Base-by-base conservation (phyloP, 2,113 vertebrate genomes). In the Charina bottae region DNA sequence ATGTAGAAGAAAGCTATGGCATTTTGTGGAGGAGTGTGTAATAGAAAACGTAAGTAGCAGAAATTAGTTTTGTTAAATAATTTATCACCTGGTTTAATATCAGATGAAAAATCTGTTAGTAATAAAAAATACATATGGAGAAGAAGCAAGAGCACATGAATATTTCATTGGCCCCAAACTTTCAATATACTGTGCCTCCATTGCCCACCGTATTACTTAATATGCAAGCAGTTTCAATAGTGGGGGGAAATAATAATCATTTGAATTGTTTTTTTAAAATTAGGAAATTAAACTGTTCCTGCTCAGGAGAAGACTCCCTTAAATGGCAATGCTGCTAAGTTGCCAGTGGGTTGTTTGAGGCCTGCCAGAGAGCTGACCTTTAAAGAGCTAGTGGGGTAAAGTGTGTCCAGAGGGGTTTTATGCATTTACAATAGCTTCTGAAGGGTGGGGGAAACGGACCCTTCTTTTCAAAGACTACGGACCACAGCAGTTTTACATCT, bases 91-190 rank as follows among this genome's bases (percentile, higher is more conserved):
- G 87, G 54, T 85, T 85, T 89, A 59, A 91, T 96, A 95, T 87
- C 96, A 97, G 93, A 93, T 89, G 37, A 49, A 90, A 95, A 96
- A 94, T 93, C 91, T 95, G 94, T 89, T 92, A 88, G 92, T 78
- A 90, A 96, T 94, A 94, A 95, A 95, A 95, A 95, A 90, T 89
- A 94, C 94, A 96, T 28, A 91, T 56, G 90, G 90, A 94, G 89
- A 92, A 96, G 94, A 92, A 96, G 94, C 93, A 95, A 95, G 90
- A 89, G 88, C 89, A 56, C 88, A 83, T 94, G 94, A 96, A 95
- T 94, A 94, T 96, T 96, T 96, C 90, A 96, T 59, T 37, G 92
- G 55, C 60, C 0, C 0, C 85, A 88, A 94, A 85, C 90, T 93
- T 9, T 10, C 56, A 84, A 91, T 55, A 83, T 37, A n/a, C 87